phyloP scores from a whole-genome alignment of 1,140 invertebrate genomes.

The Paramacrobiotus metropolitanus region DNA sequence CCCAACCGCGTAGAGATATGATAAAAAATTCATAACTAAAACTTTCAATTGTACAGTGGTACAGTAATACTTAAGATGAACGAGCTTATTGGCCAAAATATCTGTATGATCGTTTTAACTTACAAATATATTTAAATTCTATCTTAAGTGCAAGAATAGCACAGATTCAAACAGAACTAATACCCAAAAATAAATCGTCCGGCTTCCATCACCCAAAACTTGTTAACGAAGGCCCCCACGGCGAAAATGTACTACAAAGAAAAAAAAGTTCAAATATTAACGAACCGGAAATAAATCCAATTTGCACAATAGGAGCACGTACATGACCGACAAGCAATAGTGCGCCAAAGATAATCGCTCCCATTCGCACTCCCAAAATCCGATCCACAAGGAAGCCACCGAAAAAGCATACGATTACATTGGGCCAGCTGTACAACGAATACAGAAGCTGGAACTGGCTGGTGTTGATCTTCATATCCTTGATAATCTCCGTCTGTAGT shows the following conservation, averaged over 20 bases:
- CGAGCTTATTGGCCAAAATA: too few relatives aligned
- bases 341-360: slow-evolving; percentile 66
- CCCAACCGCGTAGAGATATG: not conserved
- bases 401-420: slow-evolving; percentile 80
- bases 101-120: too few relatives aligned
- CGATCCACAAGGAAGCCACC: slow-evolving; percentile 84
- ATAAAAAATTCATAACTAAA: too few relatives aligned
- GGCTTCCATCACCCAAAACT: slow-evolving; percentile 71
- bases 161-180: slow-evolving; percentile 17
- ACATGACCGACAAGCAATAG: slow-evolving; percentile 53
- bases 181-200: slow-evolving; percentile 90
- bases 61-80: too few relatives aligned
- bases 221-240: slow-evolving; percentile 47
- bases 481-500: slow-evolving; percentile 58
- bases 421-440: slow-evolving; percentile 92
- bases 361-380: slow-evolving; percentile 73
- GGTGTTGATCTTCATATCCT: slow-evolving; percentile 53
- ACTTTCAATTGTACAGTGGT: too few relatives aligned
- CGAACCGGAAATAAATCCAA: not conserved
- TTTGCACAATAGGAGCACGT: slow-evolving; percentile 10
- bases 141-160: too few relatives aligned
- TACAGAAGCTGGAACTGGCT: slow-evolving; percentile 64
- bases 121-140: too few relatives aligned
- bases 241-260: slow-evolving; percentile 48
- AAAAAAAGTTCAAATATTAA: slow-evolving; percentile 7